Evolutionary conservation across 2,797 vertebrate genomes (phyloP).

Genomic region (Sebastes nivosus): DNA sequence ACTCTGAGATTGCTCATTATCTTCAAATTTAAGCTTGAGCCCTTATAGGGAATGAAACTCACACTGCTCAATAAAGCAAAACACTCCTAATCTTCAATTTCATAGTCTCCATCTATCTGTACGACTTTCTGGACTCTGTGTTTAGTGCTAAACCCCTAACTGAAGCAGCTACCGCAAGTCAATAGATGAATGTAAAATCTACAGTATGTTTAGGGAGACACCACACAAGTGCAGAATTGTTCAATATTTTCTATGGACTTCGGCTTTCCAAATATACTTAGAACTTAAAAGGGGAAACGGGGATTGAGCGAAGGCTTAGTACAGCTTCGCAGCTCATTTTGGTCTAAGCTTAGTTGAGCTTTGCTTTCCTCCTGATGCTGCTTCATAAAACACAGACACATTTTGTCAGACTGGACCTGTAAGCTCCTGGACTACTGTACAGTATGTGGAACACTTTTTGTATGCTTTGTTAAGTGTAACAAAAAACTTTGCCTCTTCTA

Average conservation of each 20-base stretch:
- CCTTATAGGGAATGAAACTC: background rate
- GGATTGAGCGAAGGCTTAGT: conserved; percentile 43
- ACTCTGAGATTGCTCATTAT: conserved; percentile 27
- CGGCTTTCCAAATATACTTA: conserved; percentile 28
- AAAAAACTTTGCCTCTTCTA: conserved; percentile 5
- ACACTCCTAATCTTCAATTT: background rate
- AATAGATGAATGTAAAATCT: background rate
- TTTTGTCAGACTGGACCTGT: conserved; percentile 23
- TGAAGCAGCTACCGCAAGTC: background rate
- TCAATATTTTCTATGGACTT: conserved; percentile 37
- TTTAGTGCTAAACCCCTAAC: background rate
- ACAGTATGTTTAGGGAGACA: background rate
- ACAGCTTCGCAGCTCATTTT: conserved; percentile 31
- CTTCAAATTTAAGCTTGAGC: conserved; percentile 15
- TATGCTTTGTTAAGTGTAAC: conserved; percentile 5
- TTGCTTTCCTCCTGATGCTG: conserved; percentile 33
- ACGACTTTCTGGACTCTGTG: background rate
- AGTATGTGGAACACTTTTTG: background rate
- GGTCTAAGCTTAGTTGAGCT: conserved; percentile 37
- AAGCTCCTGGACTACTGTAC: background rate
- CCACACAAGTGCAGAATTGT: background rate
- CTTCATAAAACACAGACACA: conserved; percentile 21
- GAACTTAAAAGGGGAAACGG: conserved; percentile 41
- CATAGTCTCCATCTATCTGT: background rate
- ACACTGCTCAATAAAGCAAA: conserved; percentile 2